Evolutionary conservation across 2,888 invertebrate species (phyloP).

Genomic region (Agrochola macilenta): DNA sequence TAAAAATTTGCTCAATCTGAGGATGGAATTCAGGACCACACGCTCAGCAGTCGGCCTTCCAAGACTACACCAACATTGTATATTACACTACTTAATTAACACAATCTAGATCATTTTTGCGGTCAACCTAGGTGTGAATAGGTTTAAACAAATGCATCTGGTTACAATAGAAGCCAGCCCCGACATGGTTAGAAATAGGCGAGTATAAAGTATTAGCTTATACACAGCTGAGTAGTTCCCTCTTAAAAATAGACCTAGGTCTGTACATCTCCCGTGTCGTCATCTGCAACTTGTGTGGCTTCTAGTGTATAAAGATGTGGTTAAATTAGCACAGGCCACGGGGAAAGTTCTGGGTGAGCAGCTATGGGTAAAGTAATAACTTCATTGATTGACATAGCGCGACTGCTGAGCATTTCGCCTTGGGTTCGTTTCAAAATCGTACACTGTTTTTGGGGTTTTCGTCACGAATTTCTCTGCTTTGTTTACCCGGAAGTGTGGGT

Average conservation of each 20-base stretch:
- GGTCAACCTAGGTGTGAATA: slow-evolving; percentile 45
- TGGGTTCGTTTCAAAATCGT: no score
- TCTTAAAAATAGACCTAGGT: slow-evolving; percentile 35
- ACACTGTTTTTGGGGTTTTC: no score
- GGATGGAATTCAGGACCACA: not conserved
- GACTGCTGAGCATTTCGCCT: no score
- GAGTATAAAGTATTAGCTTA: not conserved
- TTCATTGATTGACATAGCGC: no score
- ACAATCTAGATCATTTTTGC: slow-evolving; percentile 26
- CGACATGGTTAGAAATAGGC: slow-evolving; percentile 40
- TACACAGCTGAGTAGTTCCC: slow-evolving; percentile 32
- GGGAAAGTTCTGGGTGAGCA: not conserved
- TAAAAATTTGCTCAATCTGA: not conserved
- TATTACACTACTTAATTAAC: not conserved
- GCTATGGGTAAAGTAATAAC: no score
- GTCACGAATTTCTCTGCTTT: no score
- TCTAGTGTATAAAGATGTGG: slow-evolving; percentile 1
- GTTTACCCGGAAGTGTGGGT: no score
- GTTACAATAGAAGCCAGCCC: slow-evolving; percentile 27
- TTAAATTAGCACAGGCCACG: not conserved
- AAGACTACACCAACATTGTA: not conserved
- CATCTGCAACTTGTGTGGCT: slow-evolving; percentile 13
- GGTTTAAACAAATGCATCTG: slow-evolving; percentile 17
- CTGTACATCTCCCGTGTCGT: slow-evolving; percentile 10
- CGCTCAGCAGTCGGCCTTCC: not conserved